Conservation (phyloP, 2,888 invertebrate genomes). For the Ditula angustiorana region DNA sequence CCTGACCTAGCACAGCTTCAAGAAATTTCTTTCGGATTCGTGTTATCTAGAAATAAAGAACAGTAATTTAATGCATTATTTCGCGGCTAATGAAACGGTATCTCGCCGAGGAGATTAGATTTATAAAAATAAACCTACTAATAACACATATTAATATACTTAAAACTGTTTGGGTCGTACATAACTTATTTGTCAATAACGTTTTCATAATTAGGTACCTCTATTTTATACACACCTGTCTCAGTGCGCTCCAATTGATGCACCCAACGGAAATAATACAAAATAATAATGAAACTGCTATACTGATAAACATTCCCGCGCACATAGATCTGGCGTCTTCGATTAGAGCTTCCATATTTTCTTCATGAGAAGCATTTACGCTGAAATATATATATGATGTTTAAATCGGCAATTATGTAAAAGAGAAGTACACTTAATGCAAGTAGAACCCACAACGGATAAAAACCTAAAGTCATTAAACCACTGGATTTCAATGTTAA, state of each 20-base stretch:
- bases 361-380: conserved; percentile 56
- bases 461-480: no score
- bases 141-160: neutral
- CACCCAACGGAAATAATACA: conserved; percentile 68
- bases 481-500: no score
- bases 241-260: conserved; percentile 72
- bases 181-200: no score
- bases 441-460: no score
- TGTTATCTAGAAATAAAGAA: conserved; percentile 62
- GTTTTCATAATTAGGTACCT: no score
- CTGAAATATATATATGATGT: no score
- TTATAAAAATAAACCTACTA: no score
- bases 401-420: no score
- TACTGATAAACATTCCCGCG: conserved; percentile 48
- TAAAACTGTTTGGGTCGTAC: neutral
- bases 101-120: no score
- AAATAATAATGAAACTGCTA: conserved; percentile 35
- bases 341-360: conserved; percentile 64
- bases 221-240: no score
- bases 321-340: conserved; percentile 70
- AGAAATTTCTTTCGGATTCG: conserved; percentile 82
- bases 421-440: no score
- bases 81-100: no score
- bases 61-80: neutral
- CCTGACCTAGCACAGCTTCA: conserved; percentile 84